Evolutionary conservation across 2,888 invertebrate genomes (phyloP), one percentile per base, ranked within the genome.

Genomic region (Hypselothyrea guttata): DNA sequence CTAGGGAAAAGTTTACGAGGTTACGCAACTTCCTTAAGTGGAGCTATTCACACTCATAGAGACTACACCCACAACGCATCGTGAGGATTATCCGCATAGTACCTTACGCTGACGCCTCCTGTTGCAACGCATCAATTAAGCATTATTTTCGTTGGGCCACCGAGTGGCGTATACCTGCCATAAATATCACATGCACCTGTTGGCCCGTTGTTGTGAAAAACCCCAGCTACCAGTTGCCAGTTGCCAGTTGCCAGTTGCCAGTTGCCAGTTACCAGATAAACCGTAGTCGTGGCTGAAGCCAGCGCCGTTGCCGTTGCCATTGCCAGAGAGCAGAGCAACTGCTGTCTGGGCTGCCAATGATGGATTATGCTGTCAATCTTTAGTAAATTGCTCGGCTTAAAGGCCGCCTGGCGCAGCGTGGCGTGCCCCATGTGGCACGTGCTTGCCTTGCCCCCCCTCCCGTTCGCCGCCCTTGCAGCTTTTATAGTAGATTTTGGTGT

Each of bases 321-420:
- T 5, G 22, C 5, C 22, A 8, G 30, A 12, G 33, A 27, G 18
- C 44, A 12, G 33, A 27, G 18, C 44, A 46, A 28, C 13, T 45
- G 31, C 18, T 12, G 49, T 52, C 34, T 40, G 31, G 40, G 30
- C 62, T 59, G 62, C 47, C 75, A 75, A 72, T 81, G 79, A 81
- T 73, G 79, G 79, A 81, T 84, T 81, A 81, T 84, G 84, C 79
- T 81, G 79, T 81, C 79, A 81, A 81, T 84, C 79, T 76, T 48
- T 73, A 75, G 75, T 84, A 81, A 84, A 81, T 81, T 83, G 72
- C 69, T 67, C 59, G 72, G 83, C 74, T 83, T 83, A 71, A 83
- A 79, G 42, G 65, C 75, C 58, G 71, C 46, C 48, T 53, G 63
- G 72, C 73, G 72, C 78, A 81, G 42, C 63, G n/a, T 59, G 75